Evolutionary conservation across 2,888 invertebrate genomes (phyloP).

Genomic region (Aphodius granarius): DNA sequence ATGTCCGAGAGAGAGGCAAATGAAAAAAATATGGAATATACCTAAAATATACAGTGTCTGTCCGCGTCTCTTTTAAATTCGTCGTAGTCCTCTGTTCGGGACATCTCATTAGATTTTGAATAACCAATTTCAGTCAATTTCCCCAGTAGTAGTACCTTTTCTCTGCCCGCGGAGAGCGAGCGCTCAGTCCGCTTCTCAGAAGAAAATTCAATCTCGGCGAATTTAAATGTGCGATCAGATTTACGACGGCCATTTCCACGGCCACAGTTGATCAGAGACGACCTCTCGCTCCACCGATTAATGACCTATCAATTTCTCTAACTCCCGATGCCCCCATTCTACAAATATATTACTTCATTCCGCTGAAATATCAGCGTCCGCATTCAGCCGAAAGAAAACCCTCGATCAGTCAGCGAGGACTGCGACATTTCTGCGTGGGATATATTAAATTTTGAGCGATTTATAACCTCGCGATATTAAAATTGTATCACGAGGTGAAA

Average conservation of each 20-base stretch:
- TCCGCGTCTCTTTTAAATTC: background rate
- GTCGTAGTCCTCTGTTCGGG: slow-evolving; percentile 37
- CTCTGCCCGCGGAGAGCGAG: slow-evolving; percentile 16
- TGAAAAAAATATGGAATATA: slow-evolving; percentile 11
- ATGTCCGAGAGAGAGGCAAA: slow-evolving; percentile 5
- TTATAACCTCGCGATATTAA: slow-evolving; percentile 26
- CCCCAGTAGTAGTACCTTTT: slow-evolving; percentile 33
- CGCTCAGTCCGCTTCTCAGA: slow-evolving; percentile 4
- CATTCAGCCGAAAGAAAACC: background rate
- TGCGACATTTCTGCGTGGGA: background rate
- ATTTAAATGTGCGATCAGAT: slow-evolving; percentile 43
- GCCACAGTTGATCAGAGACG: slow-evolving; percentile 37
- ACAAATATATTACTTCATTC: background rate
- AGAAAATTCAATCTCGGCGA: slow-evolving; percentile 41
- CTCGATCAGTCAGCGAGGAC: background rate
- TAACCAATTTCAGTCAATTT: slow-evolving; percentile 43
- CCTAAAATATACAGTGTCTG: slow-evolving; percentile 21
- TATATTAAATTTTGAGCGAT: slow-evolving; percentile 27
- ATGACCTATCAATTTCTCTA: slow-evolving; percentile 34
- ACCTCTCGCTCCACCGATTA: slow-evolving; percentile 37
- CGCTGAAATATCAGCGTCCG: background rate
- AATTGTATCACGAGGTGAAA: slow-evolving; percentile 22
- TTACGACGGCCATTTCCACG: slow-evolving; percentile 43
- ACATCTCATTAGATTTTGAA: slow-evolving; percentile 45
- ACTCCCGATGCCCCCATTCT: slow-evolving; percentile 26